Conservation (phyloP, 1,140 invertebrate species). For the Papilio xuthus region DNA sequence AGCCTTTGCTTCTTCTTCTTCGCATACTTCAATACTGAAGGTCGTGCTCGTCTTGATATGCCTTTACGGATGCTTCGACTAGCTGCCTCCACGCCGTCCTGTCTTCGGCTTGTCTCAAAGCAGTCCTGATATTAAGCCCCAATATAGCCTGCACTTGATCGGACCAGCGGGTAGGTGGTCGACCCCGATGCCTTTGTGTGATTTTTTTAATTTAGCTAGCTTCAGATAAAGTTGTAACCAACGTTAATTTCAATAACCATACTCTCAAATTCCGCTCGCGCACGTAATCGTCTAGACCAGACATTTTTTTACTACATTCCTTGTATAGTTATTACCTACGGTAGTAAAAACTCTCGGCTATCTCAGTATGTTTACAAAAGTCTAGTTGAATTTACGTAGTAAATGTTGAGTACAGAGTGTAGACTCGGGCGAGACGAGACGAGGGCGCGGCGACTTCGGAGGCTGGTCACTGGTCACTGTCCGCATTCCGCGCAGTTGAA, state of each 20-base stretch:
- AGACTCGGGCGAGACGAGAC: conserved; percentile 58
- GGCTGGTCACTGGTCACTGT: conserved; percentile 63
- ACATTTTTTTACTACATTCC: not conserved
- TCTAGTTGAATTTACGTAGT: conserved; percentile 5
- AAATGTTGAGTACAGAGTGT: conserved; percentile 42
- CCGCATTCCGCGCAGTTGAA: conserved; percentile 78
- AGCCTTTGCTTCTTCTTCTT: too few relatives aligned
- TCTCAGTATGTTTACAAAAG: not conserved
- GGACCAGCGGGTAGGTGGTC: too few relatives aligned
- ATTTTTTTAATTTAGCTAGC: not conserved
- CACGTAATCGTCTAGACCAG: not conserved
- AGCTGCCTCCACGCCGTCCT: too few relatives aligned
- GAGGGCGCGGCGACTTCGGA: conserved; percentile 55
- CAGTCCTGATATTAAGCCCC: too few relatives aligned
- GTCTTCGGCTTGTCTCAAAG: too few relatives aligned
- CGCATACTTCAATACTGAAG: too few relatives aligned
- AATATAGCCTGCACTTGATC: too few relatives aligned
- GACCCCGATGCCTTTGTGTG: too few relatives aligned
- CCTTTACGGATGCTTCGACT: too few relatives aligned
- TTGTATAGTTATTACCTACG: not conserved
- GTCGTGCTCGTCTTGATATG: too few relatives aligned
- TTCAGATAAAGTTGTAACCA: not conserved
- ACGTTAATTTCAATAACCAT: not conserved
- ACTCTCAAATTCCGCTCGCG: not conserved
- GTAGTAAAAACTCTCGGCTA: not conserved